Evolutionary conservation across 2,888 invertebrate genomes (phyloP), one percentile per base, ranked within the genome.

Genomic region (Adela reaumurella): DNA sequence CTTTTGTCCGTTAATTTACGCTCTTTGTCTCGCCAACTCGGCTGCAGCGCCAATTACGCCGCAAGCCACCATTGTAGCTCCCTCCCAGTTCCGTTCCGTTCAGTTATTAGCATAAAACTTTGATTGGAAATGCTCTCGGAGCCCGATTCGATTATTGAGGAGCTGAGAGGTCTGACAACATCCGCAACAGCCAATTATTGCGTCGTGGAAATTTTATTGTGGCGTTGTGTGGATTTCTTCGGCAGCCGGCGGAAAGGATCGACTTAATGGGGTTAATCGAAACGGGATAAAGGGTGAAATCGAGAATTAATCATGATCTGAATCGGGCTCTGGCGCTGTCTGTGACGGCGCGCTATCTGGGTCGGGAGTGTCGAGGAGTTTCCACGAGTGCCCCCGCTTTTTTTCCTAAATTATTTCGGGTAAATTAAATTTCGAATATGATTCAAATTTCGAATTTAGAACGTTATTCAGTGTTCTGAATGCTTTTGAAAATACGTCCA

Each of bases 141-240:
- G 20, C 14, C 14, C 2, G 45, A 48, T 24, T 48, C 45, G 45
- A 48, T 48, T 48, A 48, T 44, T n/a, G 41, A 35, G 35, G 14
- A 35, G 3, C n/a, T 3, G 35, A 35, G 35, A 35, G 35, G 35
- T 35, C 35, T 3, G 35, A 14, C 35, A 35, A 14, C 11, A 8
- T 35, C 35, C 6, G 35, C 8, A 14, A 35, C 35, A 35, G 35
- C 35, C 35, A 35, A 35, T 35, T 35, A 35, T 35, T 8, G 11
- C 8, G 35, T 35, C 35, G 35, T 35, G 35, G 35, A 35, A 35
- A 35, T 35, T 35, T 35, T 35, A 35, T 35, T 35, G 35, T 35
- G 11, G 35, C 35, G 35, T 11, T 35, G 35, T 35, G 14, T 35
- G 35, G 35, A 35, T 4, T 35, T 35, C 35, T 35, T 35, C 35